Evolutionary conservation across 2,888 invertebrate species (phyloP).

Genomic region (Bedellia somnulentella): DNA sequence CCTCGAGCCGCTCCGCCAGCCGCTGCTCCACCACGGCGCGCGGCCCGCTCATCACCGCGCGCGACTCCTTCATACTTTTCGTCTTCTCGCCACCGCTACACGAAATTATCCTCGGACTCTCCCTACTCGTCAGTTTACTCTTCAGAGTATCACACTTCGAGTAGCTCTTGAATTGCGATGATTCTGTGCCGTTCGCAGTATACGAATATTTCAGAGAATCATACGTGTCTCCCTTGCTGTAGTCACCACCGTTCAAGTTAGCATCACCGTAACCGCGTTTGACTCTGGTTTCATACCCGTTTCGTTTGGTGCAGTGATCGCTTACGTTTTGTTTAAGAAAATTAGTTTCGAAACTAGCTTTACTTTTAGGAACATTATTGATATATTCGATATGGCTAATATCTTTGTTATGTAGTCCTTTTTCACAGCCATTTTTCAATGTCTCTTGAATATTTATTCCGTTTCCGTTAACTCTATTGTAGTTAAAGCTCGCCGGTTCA

Average conservation of each 20-base stretch:
- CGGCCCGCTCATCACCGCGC: conserved; percentile 42
- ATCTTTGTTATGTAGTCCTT: conserved; percentile 53
- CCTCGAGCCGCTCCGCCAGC: conserved; percentile 52
- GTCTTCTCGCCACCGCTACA: conserved; percentile 49
- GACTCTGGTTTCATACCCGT: conserved; percentile 34
- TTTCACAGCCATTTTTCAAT: conserved; percentile 56
- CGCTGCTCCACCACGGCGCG: conserved; percentile 46
- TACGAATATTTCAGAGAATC: conserved; percentile 58
- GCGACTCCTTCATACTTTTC: conserved; percentile 39
- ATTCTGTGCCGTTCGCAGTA: conserved; percentile 52
- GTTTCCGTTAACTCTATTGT: conserved; percentile 33
- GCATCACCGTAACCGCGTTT: conserved; percentile 47
- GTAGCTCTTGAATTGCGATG: conserved; percentile 53
- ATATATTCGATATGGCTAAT: conserved; percentile 47
- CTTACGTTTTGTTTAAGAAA: conserved; percentile 51
- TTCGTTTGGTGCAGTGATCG: conserved; percentile 48
- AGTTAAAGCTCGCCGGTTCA: conserved; percentile 37
- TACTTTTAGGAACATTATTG: conserved; percentile 47
- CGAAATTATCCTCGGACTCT: conserved; percentile 52
- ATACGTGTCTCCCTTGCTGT: conserved; percentile 44
- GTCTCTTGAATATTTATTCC: conserved; percentile 51
- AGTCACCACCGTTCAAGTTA: conserved; percentile 46
- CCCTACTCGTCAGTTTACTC: conserved; percentile 52
- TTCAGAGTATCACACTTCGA: conserved; percentile 52
- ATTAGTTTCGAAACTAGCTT: conserved; percentile 53